Percentiles rank a stretch among this genome's conserved stretches.
phyloP scores from a whole-genome alignment of 2,888 invertebrate genomes.

The Mimumesa dahlbomi region DNA sequence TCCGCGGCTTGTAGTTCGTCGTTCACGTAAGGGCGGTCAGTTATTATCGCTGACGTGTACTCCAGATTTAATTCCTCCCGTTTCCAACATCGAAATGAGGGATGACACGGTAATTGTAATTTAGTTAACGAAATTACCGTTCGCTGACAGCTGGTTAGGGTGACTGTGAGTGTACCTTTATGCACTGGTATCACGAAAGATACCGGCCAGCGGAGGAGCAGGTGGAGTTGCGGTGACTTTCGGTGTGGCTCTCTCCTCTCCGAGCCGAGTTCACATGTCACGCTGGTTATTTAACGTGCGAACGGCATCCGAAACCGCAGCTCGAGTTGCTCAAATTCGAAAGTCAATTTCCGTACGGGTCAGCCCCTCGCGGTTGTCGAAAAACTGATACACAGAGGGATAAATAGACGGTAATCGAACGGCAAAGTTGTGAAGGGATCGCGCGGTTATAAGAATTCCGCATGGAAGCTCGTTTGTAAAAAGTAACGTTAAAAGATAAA shows the following conservation, averaged over 20 bases:
- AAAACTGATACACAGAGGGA: no score
- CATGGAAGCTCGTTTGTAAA: not conserved
- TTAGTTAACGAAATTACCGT: not conserved
- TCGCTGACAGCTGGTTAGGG: constrained; percentile 26
- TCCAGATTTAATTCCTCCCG: no score
- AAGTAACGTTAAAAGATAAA: not conserved
- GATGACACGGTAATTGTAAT: no score
- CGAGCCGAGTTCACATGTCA: constrained; percentile 4
- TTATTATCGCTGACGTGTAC: no score
- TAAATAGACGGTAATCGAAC: not conserved
- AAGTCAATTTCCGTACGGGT: constrained; percentile 15
- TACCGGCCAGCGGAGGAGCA: constrained; percentile 21
- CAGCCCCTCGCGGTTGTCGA: no score
- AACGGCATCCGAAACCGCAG: constrained; percentile 21
- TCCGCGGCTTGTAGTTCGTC: no score
- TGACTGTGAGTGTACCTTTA: constrained; percentile 24
- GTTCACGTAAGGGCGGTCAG: no score
- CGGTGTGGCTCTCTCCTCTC: not conserved
- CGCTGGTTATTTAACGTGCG: constrained; percentile 16
- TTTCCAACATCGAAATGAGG: no score
- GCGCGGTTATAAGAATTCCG: not conserved
- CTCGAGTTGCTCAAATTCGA: constrained; percentile 17
- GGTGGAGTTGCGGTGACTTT: constrained; percentile 38
- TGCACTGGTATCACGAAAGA: constrained; percentile 26
- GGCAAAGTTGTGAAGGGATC: not conserved